phyloP scores from a whole-genome alignment of 2,888 invertebrate genomes.

The Muschampia plurimacula region DNA sequence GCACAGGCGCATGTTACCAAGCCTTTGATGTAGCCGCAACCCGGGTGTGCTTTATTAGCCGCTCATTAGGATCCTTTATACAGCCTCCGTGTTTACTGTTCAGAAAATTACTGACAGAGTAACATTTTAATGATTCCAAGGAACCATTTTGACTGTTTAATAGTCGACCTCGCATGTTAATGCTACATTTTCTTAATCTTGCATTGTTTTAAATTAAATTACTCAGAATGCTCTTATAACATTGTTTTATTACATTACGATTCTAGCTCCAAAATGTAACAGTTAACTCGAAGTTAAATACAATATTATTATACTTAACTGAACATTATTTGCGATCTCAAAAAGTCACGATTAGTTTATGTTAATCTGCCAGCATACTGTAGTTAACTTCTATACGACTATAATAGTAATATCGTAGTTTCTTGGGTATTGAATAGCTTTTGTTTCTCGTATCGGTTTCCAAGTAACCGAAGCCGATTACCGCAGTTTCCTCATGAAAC shows the following conservation, averaged over 20 bases:
- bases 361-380: neutral
- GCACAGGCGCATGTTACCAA: slow-evolving; percentile 49
- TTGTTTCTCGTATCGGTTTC: slow-evolving; percentile 17
- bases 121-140: slow-evolving; percentile 32
- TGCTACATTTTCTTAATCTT: slow-evolving; percentile 24
- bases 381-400: neutral
- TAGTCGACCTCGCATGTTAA: slow-evolving; percentile 28
- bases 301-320: neutral
- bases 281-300: slow-evolving; percentile 5
- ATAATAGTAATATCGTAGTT: neutral
- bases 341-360: slow-evolving; percentile 4
- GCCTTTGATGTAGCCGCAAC: slow-evolving; percentile 73
- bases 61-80: slow-evolving; percentile 68
- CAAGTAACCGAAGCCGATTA: slow-evolving; percentile 17
- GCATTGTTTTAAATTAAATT: neutral
- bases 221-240: neutral
- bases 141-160: slow-evolving; percentile 24
- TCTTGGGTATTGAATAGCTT: neutral
- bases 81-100: slow-evolving; percentile 26
- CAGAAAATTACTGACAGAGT: slow-evolving; percentile 18
- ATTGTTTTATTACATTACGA: neutral
- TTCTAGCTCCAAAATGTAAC: neutral
- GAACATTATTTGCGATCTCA: slow-evolving; percentile 7
- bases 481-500: slow-evolving; percentile 29
- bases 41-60: slow-evolving; percentile 69